Evolutionary conservation across 2,888 invertebrate genomes (phyloP).

Genomic region (Gymnosoma rotundatum): DNA sequence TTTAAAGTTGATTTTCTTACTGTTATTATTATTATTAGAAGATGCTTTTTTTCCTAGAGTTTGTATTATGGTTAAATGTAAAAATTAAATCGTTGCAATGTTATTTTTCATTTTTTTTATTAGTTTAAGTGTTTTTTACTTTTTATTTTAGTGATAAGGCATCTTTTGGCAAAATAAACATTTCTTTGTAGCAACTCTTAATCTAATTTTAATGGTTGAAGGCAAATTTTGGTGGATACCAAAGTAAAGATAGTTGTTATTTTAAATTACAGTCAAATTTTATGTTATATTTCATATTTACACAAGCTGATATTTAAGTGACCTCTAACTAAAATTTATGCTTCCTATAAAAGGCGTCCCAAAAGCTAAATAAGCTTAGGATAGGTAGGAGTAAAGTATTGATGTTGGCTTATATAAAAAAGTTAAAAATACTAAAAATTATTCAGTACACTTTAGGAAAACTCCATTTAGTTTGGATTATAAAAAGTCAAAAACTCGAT

Average conservation of each 20-base stretch:
- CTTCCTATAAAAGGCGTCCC: neutral
- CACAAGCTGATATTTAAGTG: neutral
- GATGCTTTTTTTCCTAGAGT: slow-evolving; percentile 6
- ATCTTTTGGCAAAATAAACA: neutral
- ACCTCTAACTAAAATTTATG: neutral
- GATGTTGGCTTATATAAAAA: too few species aligned
- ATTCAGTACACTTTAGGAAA: too few species aligned
- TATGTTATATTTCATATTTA: neutral
- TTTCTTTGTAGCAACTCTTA: neutral
- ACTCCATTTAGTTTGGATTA: too few species aligned
- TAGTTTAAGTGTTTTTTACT: neutral
- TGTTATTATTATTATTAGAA: neutral
- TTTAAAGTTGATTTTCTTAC: neutral
- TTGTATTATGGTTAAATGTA: slow-evolving; percentile 9
- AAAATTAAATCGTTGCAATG: slow-evolving; percentile 17
- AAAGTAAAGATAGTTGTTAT: neutral
- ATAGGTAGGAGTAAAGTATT: too few species aligned
- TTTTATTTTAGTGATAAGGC: neutral
- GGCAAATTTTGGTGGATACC: neutral
- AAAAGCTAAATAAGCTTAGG: too few species aligned
- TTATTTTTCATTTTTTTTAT: neutral
- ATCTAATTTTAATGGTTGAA: slow-evolving; percentile 17
- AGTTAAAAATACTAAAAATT: too few species aligned
- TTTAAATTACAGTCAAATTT: neutral
- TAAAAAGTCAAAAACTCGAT: too few species aligned